Percentiles rank a stretch among this genome's conserved stretches.
Evolutionary conservation across 2,113 vertebrate genomes (phyloP).

Genomic region (Anolis sagrei): DNA sequence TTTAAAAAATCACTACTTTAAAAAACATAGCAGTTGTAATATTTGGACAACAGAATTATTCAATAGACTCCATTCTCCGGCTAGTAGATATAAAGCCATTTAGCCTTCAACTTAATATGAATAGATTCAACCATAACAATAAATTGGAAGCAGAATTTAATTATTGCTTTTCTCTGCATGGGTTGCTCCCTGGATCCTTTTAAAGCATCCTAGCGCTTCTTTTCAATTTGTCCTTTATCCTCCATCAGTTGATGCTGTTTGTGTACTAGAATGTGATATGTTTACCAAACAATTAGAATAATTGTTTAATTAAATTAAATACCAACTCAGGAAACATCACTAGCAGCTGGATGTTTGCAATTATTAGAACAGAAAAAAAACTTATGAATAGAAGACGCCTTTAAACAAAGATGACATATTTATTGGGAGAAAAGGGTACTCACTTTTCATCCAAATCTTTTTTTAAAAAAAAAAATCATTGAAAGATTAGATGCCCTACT

Average conservation of each 20-base stretch:
- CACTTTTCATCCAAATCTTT: slow-evolving; percentile 54
- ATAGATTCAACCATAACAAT: slow-evolving; percentile 70
- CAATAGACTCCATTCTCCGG: slow-evolving; percentile 61
- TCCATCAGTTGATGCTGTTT: slow-evolving; percentile 78
- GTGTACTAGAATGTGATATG: slow-evolving; percentile 71
- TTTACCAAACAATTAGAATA: slow-evolving; percentile 74
- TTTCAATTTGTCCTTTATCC: slow-evolving; percentile 73
- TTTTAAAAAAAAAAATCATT: slow-evolving; percentile 51
- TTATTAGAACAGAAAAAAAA: slow-evolving; percentile 51
- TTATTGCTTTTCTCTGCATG: slow-evolving; percentile 75
- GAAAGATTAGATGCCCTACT: slow-evolving; percentile 69
- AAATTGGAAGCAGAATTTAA: slow-evolving; percentile 74
- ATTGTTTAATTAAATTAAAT: slow-evolving; percentile 79
- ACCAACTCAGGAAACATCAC: slow-evolving; percentile 73
- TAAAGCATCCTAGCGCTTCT: slow-evolving; percentile 72
- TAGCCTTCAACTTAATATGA: slow-evolving; percentile 64
- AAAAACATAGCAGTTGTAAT: slow-evolving; percentile 45
- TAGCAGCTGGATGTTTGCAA: slow-evolving; percentile 70
- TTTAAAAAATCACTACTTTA: background rate
- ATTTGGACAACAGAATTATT: slow-evolving; percentile 38
- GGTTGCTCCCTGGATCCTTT: slow-evolving; percentile 54
- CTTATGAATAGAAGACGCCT: slow-evolving; percentile 70
- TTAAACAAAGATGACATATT: slow-evolving; percentile 74
- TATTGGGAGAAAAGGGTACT: slow-evolving; percentile 52
- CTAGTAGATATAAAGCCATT: slow-evolving; percentile 68